Conservation (phyloP, 2,113 vertebrate genomes). For the Morone saxatilis region DNA sequence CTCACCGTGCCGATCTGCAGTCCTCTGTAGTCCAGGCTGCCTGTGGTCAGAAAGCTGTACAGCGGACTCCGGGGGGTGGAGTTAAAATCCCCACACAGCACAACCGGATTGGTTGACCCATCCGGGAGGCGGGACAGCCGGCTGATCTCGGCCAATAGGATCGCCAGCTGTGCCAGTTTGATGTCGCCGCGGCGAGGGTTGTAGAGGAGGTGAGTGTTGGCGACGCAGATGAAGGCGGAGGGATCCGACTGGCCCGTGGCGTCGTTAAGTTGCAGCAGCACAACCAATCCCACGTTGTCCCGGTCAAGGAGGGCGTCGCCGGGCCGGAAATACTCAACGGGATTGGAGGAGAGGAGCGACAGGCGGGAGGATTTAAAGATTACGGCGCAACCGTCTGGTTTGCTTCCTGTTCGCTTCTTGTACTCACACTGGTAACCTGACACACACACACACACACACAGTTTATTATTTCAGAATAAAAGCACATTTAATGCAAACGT, state of each 20-base stretch:
- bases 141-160: slow-evolving; percentile 94
- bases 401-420: slow-evolving; percentile 94
- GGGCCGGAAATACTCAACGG: slow-evolving; percentile 90
- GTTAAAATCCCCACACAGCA: slow-evolving; percentile 98
- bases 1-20: slow-evolving; percentile 91
- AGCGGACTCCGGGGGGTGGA: slow-evolving; percentile 93
- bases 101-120: slow-evolving; percentile 85
- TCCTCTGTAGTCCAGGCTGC: slow-evolving; percentile 89
- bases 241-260: background rate
- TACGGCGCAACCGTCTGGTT: slow-evolving; percentile 94
- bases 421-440: slow-evolving; percentile 94
- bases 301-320: slow-evolving; percentile 92
- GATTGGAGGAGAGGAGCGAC: slow-evolving; percentile 88
- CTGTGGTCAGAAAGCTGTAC: slow-evolving; percentile 92
- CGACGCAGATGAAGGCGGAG: slow-evolving; percentile 86
- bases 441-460: slow-evolving; percentile 21
- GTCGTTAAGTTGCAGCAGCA: slow-evolving; percentile 86
- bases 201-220: slow-evolving; percentile 96
- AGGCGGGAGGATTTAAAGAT: slow-evolving; percentile 92
- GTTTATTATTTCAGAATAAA: background rate
- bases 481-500: background rate
- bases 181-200: slow-evolving; percentile 96
- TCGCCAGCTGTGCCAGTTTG: slow-evolving; percentile 95
- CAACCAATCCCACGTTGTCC: slow-evolving; percentile 95
- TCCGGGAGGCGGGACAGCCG: slow-evolving; percentile 85